Evolutionary conservation across 2,888 invertebrate species (phyloP).

Genomic region (Salticus scenicus): DNA sequence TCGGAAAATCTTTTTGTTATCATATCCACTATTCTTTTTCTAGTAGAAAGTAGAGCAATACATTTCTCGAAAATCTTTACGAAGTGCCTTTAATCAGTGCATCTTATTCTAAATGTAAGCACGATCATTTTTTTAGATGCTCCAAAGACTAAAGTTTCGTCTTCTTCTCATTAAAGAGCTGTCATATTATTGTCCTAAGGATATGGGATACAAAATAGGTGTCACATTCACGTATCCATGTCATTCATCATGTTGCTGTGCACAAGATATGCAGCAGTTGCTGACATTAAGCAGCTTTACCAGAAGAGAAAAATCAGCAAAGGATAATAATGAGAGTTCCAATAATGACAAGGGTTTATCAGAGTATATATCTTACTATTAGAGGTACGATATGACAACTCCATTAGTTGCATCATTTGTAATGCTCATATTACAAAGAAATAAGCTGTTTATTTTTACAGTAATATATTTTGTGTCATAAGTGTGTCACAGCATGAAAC

Average conservation of each 20-base stretch:
- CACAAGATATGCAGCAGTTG: neutral
- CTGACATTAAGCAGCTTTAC: neutral
- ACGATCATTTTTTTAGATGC: neutral
- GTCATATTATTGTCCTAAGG: conserved; percentile 4
- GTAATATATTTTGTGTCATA: neutral
- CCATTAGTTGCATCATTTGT: neutral
- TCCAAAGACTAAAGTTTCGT: neutral
- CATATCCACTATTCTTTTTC: neutral
- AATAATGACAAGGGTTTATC: conserved; percentile 2
- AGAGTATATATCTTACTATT: neutral
- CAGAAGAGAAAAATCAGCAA: neutral
- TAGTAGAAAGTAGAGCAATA: neutral
- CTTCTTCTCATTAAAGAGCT: neutral
- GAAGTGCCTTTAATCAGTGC: neutral
- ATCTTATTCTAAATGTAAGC: neutral
- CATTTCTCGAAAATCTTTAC: neutral
- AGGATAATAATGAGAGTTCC: neutral
- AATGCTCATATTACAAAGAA: neutral
- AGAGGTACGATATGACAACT: neutral
- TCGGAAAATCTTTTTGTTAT: no score
- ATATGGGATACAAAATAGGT: neutral
- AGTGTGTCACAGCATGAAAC: neutral
- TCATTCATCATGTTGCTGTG: neutral
- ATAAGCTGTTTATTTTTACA: no score
- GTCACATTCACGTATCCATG: neutral